A percentile compares a stretch with the other conserved stretches of the same genome.
phyloP scores from a whole-genome alignment of 2,113 vertebrate species.

The Cyprichromis sp. region DNA sequence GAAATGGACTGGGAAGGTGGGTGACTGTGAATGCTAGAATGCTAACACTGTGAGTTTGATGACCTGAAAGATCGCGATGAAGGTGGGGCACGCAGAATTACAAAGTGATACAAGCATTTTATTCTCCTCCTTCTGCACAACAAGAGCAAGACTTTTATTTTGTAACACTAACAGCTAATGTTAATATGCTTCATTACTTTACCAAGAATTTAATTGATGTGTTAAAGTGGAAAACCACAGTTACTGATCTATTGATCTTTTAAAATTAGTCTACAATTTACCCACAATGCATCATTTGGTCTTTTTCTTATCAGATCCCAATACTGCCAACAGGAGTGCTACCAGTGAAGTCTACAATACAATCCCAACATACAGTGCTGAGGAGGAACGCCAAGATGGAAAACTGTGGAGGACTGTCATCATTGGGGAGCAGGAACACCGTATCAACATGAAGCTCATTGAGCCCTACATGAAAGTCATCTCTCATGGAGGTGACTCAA shows the following conservation, averaged over 20 bases:
- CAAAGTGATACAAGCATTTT: not conserved
- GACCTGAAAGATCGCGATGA: not conserved
- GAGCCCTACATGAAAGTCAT: slow-evolving; percentile 93
- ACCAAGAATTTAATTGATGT: not conserved
- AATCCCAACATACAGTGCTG: slow-evolving; percentile 85
- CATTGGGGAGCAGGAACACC: slow-evolving; percentile 95
- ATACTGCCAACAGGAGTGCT: slow-evolving; percentile 13
- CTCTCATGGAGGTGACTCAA: slow-evolving; percentile 87
- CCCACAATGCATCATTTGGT: not conserved
- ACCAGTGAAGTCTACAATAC: slow-evolving; percentile 57
- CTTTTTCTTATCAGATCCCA: slow-evolving; percentile 41
- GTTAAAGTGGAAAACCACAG: not conserved
- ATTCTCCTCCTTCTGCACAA: not conserved
- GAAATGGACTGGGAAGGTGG: slow-evolving; percentile 71
- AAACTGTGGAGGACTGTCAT: slow-evolving; percentile 89
- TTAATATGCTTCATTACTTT: not conserved
- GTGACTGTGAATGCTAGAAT: not conserved
- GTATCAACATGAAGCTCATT: slow-evolving; percentile 97
- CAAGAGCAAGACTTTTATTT: not conserved
- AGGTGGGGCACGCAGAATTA: not conserved
- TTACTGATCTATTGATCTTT: not conserved
- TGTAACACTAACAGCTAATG: not conserved
- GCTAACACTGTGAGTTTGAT: not conserved
- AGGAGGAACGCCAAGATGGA: slow-evolving; percentile 88
- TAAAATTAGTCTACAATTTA: not conserved